Percentiles rank a stretch among this genome's conserved stretches.
phyloP scores from a whole-genome alignment of 2,113 vertebrate species.

The Prietella phreatophila region DNA sequence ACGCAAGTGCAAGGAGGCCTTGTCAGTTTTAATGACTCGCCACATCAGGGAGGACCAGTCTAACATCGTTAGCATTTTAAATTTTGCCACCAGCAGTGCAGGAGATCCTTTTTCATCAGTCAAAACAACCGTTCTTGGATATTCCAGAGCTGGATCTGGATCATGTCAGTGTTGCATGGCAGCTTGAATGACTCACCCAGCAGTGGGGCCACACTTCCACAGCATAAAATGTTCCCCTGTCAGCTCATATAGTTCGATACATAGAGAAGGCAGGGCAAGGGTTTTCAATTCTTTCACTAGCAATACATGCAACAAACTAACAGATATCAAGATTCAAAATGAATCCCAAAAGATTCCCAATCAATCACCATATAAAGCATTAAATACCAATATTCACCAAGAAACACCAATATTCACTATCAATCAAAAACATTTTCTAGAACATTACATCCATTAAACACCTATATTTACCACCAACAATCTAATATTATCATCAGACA shows the following conservation, averaged over 20 bases:
- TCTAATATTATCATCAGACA: background rate
- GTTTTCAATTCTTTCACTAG: background rate
- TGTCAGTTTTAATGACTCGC: constrained; percentile 32
- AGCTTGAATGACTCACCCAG: background rate
- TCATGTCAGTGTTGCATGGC: background rate
- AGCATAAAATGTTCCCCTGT: background rate
- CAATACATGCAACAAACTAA: background rate
- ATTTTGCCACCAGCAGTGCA: background rate
- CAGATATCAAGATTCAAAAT: background rate
- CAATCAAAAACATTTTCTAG: background rate
- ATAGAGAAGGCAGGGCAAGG: background rate
- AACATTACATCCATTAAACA: background rate
- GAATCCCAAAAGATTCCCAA: background rate
- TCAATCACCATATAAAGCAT: background rate
- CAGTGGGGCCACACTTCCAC: background rate
- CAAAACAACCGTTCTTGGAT: background rate
- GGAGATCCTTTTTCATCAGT: constrained; percentile 1
- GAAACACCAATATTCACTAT: background rate
- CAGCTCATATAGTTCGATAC: background rate
- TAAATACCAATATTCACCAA: background rate
- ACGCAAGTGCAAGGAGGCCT: constrained; percentile 37
- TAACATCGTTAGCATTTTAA: constrained; percentile 6
- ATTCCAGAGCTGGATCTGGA: constrained; percentile 9
- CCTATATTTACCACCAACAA: background rate
- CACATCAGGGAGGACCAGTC: constrained; percentile 30